phyloP scores from a whole-genome alignment of 2,797 vertebrate species.

The Pangasius larnaudii region DNA sequence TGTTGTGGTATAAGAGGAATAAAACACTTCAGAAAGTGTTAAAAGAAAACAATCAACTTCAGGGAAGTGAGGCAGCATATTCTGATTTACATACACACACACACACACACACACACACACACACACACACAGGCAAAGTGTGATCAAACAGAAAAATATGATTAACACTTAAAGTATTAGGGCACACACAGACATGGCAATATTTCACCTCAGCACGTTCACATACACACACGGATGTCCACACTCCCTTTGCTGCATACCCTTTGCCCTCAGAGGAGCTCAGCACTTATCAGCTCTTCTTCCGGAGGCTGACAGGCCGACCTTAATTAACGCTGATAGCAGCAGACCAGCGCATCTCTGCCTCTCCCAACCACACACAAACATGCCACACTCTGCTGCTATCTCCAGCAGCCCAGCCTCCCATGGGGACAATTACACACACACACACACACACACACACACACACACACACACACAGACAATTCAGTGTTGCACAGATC shows the following conservation, averaged over 20 bases:
- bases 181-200: neutral
- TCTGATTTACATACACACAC: neutral
- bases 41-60: neutral
- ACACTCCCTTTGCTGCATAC: constrained; percentile 9
- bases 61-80: neutral
- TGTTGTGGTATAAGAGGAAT: neutral
- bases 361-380: constrained; percentile 44
- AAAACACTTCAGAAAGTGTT: neutral
- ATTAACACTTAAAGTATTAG: neutral
- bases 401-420: constrained; percentile 40
- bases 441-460: neutral
- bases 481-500: constrained; percentile 41
- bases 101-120: neutral
- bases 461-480: constrained; percentile 30
- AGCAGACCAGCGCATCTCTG: constrained; percentile 47
- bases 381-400: constrained; percentile 25
- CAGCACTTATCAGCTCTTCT: constrained; percentile 55
- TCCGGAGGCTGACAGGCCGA: constrained; percentile 59
- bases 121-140: too few species aligned
- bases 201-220: neutral
- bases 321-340: constrained; percentile 61
- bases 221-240: neutral
- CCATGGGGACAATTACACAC: constrained; percentile 49
- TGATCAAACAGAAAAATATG: neutral
- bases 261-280: constrained; percentile 37